Conservation (phyloP, 2,797 vertebrate species). For the Basileuterus tristriatus region DNA sequence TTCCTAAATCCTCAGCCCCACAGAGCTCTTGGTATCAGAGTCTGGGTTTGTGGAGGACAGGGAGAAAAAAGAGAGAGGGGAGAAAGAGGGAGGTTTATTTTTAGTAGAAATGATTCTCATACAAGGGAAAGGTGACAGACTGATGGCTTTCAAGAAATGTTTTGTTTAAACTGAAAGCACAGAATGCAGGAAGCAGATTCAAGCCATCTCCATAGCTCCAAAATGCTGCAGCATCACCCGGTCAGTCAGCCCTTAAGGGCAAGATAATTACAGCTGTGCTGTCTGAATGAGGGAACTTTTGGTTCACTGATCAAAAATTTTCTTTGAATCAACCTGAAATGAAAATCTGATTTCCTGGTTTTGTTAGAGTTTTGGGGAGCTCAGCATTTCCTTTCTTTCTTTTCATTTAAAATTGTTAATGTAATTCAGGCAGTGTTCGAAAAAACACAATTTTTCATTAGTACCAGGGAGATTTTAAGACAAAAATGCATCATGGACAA, state of each 20-base stretch:
- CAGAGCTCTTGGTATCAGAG: not conserved
- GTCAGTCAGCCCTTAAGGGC: constrained; percentile 30
- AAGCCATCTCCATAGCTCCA: not conserved
- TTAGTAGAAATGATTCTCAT: not conserved
- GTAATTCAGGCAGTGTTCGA: not conserved
- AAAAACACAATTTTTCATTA: not conserved
- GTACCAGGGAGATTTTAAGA: not conserved
- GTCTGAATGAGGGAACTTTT: constrained; percentile 12
- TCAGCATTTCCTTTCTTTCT: rapidly evolving
- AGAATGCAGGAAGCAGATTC: not conserved
- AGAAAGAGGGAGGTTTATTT: not conserved
- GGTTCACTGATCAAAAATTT: constrained; percentile 23
- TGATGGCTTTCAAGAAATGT: not conserved
- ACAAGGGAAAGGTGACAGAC: not conserved
- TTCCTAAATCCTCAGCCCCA: not conserved
- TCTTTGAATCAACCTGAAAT: not conserved
- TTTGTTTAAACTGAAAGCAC: not conserved
- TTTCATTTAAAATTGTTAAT: not conserved
- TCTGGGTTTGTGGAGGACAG: not conserved
- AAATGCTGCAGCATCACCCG: not conserved
- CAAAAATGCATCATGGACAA: not conserved
- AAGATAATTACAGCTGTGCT: not conserved
- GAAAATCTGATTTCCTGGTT: not conserved
- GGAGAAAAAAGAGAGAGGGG: not conserved
- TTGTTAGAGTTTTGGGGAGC: not conserved